Percentiles rank a stretch among this genome's conserved stretches.
Evolutionary conservation across 2,888 invertebrate genomes (phyloP).

Genomic region (Elaeidobius kamerunicus): DNA sequence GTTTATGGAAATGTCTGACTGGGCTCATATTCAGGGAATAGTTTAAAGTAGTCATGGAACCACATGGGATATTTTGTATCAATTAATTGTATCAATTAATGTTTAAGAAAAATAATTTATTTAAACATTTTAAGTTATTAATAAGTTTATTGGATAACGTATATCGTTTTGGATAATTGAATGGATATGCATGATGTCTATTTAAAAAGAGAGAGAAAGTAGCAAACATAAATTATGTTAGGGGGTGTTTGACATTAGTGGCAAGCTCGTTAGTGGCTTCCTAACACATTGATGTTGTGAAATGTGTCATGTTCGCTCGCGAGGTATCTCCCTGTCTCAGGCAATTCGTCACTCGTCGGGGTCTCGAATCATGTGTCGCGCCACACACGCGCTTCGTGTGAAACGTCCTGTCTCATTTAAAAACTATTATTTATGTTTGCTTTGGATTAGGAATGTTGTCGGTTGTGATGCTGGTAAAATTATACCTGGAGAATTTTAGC

Average conservation of each 20-base stretch:
- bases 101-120: too few relatives aligned
- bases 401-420: conserved; percentile 56
- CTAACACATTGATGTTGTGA: conserved; percentile 50
- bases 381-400: conserved; percentile 51
- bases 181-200: too few relatives aligned
- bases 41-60: too few relatives aligned
- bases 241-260: conserved; percentile 30
- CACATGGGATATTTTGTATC: too few relatives aligned
- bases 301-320: conserved; percentile 49
- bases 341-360: conserved; percentile 52
- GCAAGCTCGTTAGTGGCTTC: conserved; percentile 50
- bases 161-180: too few relatives aligned
- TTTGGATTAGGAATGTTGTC: conserved; percentile 38
- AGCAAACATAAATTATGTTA: conserved; percentile 27
- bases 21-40: too few relatives aligned
- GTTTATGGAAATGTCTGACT: too few relatives aligned
- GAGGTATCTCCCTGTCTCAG: conserved; percentile 40
- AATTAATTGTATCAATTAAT: too few relatives aligned
- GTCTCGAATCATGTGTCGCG: conserved; percentile 49
- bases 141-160: too few relatives aligned
- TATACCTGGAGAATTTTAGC: conserved; percentile 21
- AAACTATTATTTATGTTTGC: conserved; percentile 54
- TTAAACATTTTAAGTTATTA: too few relatives aligned
- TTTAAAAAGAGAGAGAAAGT: too few relatives aligned
- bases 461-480: conserved; percentile 27